Evolutionary conservation across 2,888 invertebrate species (phyloP).

Genomic region (Cetonia aurata): DNA sequence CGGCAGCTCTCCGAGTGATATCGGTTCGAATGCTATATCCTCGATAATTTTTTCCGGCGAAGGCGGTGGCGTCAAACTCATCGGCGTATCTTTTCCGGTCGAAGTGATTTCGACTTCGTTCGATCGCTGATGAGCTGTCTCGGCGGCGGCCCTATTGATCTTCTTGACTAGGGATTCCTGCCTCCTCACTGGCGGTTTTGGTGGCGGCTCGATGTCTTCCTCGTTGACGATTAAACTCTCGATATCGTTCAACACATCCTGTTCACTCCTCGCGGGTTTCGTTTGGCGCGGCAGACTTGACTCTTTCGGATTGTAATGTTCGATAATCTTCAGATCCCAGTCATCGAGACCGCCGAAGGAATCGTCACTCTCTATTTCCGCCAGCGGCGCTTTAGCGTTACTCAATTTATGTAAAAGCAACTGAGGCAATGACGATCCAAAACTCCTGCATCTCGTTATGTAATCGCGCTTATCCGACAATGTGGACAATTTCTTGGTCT

Average conservation of each 20-base stretch:
- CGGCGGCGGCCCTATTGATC: constrained; percentile 55
- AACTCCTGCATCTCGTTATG: constrained; percentile 66
- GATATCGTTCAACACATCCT: constrained; percentile 58
- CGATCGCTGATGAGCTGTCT: constrained; percentile 49
- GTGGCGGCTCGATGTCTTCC: constrained; percentile 55
- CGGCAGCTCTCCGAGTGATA: constrained; percentile 48
- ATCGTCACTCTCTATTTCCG: constrained; percentile 66
- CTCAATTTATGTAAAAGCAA: constrained; percentile 65
- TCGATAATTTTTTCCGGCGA: constrained; percentile 52
- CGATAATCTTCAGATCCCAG: constrained; percentile 68
- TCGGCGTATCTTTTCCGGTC: constrained; percentile 41
- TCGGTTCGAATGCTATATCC: constrained; percentile 27
- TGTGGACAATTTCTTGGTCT: constrained; percentile 49
- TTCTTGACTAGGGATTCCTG: constrained; percentile 61
- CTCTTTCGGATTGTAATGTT: constrained; percentile 66
- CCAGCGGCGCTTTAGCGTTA: constrained; percentile 57
- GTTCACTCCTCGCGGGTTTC: constrained; percentile 53
- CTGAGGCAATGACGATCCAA: constrained; percentile 67
- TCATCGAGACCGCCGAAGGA: constrained; percentile 68
- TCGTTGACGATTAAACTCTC: constrained; percentile 60
- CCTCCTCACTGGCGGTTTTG: constrained; percentile 58
- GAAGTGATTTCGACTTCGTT: constrained; percentile 40
- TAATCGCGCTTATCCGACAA: constrained; percentile 56
- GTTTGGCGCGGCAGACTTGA: constrained; percentile 63
- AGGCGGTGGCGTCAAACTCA: constrained; percentile 58